Base-by-base conservation (phyloP, 2,113 vertebrate genomes). In the Neotoma lepida region DNA sequence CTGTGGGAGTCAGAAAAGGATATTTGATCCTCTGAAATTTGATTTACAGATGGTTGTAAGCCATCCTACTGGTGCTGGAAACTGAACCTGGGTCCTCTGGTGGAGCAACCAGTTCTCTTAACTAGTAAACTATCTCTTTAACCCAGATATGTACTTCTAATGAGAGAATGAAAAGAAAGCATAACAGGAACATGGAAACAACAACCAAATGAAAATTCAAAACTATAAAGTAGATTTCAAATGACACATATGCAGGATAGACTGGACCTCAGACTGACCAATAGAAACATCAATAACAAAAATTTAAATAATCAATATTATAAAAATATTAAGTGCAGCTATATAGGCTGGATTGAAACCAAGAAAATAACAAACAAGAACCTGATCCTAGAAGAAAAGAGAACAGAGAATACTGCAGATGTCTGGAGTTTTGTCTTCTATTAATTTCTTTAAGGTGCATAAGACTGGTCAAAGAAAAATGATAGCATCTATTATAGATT, bases 391-490 rank as follows among this genome's bases (percentile, higher is more conserved):
- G 3, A 93, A 76, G 7, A 76, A 73, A 28, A 49, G 64, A 71
- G 54, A 86, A 58, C 2, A 54, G 2, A 89, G 20, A 64, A 76
- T 70, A 85, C 41, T 33, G 17, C n/a, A 66, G 54, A 68, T 73
- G 20, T 39, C 63, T 82, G 1, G 30, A 49, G 61, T 86, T 63
- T 92, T 92, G 56, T 80, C 13, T 70, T 58, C 17, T 49, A 35
- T 86, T 89, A 87, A 77, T 88, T 84, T 91, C 28, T 96, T 76
- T 87, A 80, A 95, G 46, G 17, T 30, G 18, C 26, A 49, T 61
- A 44, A 18, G 22, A 63, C 10, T 73, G 7, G 89, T 88, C 17
- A 71, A 76, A 85, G 49, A 66, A 94, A 80, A 70, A 56, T 2
- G 18, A 66, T 35, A 71, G 4, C 10, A 54, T 28, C 1, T 28